phyloP scores from a whole-genome alignment of 2,797 vertebrate species.

The Sparus aurata region DNA sequence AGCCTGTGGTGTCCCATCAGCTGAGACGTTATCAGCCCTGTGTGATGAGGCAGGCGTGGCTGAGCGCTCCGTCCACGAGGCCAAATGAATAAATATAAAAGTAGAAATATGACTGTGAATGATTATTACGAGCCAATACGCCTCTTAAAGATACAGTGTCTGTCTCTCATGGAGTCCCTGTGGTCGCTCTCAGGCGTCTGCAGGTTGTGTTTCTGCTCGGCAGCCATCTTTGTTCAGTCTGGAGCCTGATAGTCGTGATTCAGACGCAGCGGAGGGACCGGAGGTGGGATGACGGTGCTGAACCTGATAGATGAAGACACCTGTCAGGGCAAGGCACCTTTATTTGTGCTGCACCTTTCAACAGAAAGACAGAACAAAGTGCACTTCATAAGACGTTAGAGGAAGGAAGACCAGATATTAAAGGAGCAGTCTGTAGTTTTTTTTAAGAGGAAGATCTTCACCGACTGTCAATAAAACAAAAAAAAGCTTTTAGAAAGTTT shows the following conservation, averaged over 20 bases:
- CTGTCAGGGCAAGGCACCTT: background rate
- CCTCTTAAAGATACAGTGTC: background rate
- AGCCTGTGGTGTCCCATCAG: constrained; percentile 3
- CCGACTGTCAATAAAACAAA: no score
- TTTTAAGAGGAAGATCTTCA: no score
- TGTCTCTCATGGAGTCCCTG: background rate
- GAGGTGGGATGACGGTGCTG: background rate
- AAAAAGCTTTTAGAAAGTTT: no score
- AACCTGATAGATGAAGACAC: background rate
- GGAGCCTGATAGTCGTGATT: no score
- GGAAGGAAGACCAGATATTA: no score
- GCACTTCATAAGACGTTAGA: no score
- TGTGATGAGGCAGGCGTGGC: background rate
- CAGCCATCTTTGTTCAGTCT: background rate
- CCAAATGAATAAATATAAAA: no score
- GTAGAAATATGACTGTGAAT: background rate
- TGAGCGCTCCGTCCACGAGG: background rate
- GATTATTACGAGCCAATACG: background rate
- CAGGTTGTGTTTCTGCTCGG: background rate
- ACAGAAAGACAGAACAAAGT: background rate
- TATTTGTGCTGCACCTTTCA: background rate
- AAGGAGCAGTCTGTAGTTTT: no score
- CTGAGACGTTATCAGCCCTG: background rate
- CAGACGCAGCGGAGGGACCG: background rate
- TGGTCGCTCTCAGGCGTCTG: background rate